Evolutionary conservation across 2,113 vertebrate genomes (phyloP), one percentile per base, ranked within the genome.

Genomic region (Phrynosoma platyrhinos): DNA sequence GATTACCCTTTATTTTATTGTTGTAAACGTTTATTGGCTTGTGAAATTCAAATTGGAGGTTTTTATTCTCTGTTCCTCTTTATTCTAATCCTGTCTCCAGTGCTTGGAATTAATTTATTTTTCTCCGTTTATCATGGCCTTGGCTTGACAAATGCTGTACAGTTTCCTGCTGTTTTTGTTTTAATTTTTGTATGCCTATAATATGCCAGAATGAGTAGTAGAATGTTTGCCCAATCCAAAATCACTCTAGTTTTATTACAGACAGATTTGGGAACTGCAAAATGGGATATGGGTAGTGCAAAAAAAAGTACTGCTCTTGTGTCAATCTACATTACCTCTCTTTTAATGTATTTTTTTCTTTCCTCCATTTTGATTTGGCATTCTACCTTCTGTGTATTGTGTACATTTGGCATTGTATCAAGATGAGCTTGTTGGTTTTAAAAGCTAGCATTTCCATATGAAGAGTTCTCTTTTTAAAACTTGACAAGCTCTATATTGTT

Each of bases 181-280:
- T 75, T n/a, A 71, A 9, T 16, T 83, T n/a, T 53, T 87, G 4
- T 27, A 0, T 42, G 47, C 4, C 13, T 75, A n/a, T 30, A 87
- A 55, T 79, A 9, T 81, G 2, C 23, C 5, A 0, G 0, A 4
- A 2, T 1, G 8, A 0, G 0, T 69, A 2, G 9, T 12, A 3
- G 12, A 62, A n/a, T 64, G 2, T 62, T 71, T 58, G 20, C 27
- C 32, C 55, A 85, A 55, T 8, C 58, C 62, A n/a, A 76, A 76
- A 27, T 13, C 23, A n/a, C 32, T 64, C 1, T 62, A 42, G 52
- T 8, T 81, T 18, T 85, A 80, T 4, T 0, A 0, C 62, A 85
- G 36, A 78, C 27, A 87, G 81, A 21, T 0, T 9, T 84, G 16
- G 3, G 20, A 74, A 68, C 86, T 90, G 2, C 47, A 40, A 84